These are phyloP conservation scores for Drosophila athabasca DNA, from an alignment of 1,140 invertebrate species.

Conservation along the genomic window DNA sequence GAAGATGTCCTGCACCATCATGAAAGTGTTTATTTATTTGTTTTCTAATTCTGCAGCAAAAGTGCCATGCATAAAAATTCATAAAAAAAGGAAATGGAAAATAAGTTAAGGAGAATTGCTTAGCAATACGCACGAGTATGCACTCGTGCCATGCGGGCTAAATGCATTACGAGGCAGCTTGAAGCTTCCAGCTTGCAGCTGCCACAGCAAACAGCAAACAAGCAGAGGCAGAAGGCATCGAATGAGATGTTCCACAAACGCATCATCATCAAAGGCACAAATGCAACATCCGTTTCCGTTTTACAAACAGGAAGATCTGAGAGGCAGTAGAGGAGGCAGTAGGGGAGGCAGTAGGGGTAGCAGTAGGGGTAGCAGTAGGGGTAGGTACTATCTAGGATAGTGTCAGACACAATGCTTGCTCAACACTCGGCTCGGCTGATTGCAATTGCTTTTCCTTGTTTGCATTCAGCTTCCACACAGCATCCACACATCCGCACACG, in stretches of 20 bases:
- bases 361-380: neutral
- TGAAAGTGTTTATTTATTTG: neutral
- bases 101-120: conserved; percentile 51
- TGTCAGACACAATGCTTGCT: conserved; percentile 80
- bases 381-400: conserved; percentile 24
- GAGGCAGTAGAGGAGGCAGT: too few relatives aligned
- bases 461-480: conserved; percentile 43
- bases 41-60: conserved; percentile 38
- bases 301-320: conserved; percentile 24
- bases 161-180: conserved; percentile 43
- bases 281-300: conserved; percentile 78
- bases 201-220: conserved; percentile 31
- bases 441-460: conserved; percentile 77
- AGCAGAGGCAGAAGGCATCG: conserved; percentile 32
- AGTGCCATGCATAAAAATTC: conserved; percentile 42
- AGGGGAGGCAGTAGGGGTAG: neutral
- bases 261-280: conserved; percentile 75
- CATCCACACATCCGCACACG: conserved; percentile 28
- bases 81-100: conserved; percentile 33
- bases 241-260: conserved; percentile 39
- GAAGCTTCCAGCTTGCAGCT: too few relatives aligned
- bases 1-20: too few relatives aligned
- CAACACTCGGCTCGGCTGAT: conserved; percentile 74
- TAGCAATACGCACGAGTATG: conserved; percentile 27
- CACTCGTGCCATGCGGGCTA: conserved; percentile 37